Evolutionary conservation across 2,888 invertebrate genomes (phyloP).

Genomic region (Gerris lacustris): DNA sequence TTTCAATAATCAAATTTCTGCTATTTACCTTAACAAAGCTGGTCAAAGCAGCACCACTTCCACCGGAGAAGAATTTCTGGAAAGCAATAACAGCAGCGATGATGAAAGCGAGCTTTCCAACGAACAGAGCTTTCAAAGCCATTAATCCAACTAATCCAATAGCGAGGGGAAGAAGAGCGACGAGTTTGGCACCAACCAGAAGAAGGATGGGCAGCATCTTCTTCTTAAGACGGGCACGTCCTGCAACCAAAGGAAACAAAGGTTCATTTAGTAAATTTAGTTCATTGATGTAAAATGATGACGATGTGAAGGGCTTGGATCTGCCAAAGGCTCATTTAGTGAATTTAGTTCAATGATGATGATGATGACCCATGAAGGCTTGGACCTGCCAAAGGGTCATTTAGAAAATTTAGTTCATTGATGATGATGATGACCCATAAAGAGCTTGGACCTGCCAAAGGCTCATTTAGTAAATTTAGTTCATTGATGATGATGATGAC

Average conservation of each 20-base stretch:
- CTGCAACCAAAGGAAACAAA: slow-evolving; percentile 37
- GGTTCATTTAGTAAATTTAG: background rate
- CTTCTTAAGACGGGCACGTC: slow-evolving; percentile 65
- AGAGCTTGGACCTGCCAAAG: too few relatives aligned
- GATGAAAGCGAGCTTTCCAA: slow-evolving; percentile 65
- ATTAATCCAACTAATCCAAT: slow-evolving; percentile 59
- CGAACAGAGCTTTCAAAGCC: slow-evolving; percentile 61
- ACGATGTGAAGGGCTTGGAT: too few relatives aligned
- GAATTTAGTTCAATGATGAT: too few relatives aligned
- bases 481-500: too few relatives aligned
- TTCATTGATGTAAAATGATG: too few relatives aligned
- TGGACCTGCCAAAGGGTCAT: too few relatives aligned
- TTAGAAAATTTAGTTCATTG: too few relatives aligned
- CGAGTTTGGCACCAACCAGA: slow-evolving; percentile 56
- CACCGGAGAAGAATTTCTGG: slow-evolving; percentile 52
- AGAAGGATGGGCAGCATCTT: slow-evolving; percentile 54
- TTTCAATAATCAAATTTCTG: background rate
- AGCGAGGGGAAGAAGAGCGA: slow-evolving; percentile 56
- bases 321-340: too few relatives aligned
- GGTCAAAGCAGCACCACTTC: slow-evolving; percentile 34
- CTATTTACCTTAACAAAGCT: slow-evolving; percentile 31
- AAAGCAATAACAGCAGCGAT: slow-evolving; percentile 57
- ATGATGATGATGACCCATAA: too few relatives aligned
- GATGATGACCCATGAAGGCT: too few relatives aligned
- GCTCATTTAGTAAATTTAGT: too few relatives aligned